Evolutionary conservation across 1,140 invertebrate genomes (phyloP), one percentile per base, ranked within the genome.

Genomic region (Papilio aristodemus): DNA sequence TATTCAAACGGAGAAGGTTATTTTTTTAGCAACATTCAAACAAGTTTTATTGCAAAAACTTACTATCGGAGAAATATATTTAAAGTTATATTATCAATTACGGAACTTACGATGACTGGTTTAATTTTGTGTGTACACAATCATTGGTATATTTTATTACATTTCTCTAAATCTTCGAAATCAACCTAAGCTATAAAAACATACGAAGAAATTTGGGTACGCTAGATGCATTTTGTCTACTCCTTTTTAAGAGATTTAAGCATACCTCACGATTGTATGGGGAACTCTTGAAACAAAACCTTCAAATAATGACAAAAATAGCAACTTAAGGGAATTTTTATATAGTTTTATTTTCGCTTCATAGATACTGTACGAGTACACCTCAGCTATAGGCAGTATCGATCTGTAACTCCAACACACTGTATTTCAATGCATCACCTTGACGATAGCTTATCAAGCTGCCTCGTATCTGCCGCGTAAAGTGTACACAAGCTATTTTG

Each of bases 11-110:
- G 46, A 1, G 43, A 46, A 46, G 43, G 43, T 54, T 10, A 22
- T 10, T 50, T 54, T 50, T 54, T 54, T 13, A 54, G 46, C 46
- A 25, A 54, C 4, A 22, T 6, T 32, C 27, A 54, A 25, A 54
- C 46, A 54, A 54, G 46, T 54, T 54, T 54, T 54, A 54, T 54
- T 25, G 41, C 41, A 43, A 43, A 43, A 43, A 43, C 41, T 43
- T 43, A 9, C 19, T 50, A 50, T 50, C 43, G 9, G 2, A 50
- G 17, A 50, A 50, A 50, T 0, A 50, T 10, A 50, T 54, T 0
- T 10, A 54, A 25, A 11, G 17, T 22, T 1, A 5, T 32, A 32
- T 54, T 25, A 25, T 54, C 46, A 22, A 54, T 54, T 25, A 54
- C 14, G 19, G 19, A 54, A 54, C 17, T 10, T 11, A 54, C 9